These are phyloP conservation scores for Bubo scandiacus DNA, from an alignment of 2,113 vertebrate species.

Conservation along the genomic window DNA sequence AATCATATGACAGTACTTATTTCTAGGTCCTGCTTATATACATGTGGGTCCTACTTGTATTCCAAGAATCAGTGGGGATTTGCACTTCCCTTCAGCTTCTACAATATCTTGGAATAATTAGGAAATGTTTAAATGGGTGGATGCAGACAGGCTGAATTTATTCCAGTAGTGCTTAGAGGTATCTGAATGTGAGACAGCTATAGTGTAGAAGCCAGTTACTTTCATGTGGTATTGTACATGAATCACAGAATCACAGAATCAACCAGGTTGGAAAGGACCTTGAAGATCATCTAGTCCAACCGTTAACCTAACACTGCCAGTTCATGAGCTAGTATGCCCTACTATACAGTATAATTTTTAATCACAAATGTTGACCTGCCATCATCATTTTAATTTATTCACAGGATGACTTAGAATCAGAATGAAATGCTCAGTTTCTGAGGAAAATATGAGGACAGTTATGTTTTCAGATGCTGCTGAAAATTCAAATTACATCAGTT, in stretches of 20 bases:
- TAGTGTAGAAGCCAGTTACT: background rate
- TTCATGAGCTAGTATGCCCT: background rate
- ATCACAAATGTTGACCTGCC: background rate
- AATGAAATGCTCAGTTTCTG: background rate
- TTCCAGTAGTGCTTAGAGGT: background rate
- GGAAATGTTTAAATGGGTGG: background rate
- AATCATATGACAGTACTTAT: background rate
- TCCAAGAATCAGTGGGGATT: background rate
- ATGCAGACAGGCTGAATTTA: background rate
- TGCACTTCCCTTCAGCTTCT: background rate
- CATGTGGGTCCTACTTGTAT: background rate
- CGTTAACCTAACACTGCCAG: too few species aligned
- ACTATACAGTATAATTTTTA: background rate
- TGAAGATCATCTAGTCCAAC: too few species aligned
- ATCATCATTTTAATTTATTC: background rate
- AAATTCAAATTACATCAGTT: background rate
- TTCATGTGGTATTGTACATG: background rate
- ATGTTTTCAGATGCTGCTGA: background rate
- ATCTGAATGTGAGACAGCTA: background rate
- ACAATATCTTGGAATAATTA: background rate
- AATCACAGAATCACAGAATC: too few species aligned
- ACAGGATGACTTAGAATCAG: background rate
- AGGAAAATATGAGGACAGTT: background rate
- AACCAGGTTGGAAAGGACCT: too few species aligned
- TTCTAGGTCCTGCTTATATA: background rate